Conservation (phyloP, 2,888 invertebrate species). For the Keiferia lycopersicella region DNA sequence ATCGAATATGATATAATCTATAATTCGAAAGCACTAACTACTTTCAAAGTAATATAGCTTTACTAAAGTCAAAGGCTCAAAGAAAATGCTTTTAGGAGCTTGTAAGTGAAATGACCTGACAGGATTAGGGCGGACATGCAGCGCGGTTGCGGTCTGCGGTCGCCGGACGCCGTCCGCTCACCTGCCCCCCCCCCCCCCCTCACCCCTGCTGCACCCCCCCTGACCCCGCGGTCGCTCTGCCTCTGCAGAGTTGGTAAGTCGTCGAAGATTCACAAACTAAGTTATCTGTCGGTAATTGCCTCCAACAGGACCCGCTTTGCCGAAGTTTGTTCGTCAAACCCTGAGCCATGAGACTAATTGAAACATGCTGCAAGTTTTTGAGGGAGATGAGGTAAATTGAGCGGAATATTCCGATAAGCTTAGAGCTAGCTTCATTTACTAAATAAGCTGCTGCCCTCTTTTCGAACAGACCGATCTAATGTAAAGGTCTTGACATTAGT, state of each 20-base stretch:
- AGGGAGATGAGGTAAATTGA: background rate
- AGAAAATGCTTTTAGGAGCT: background rate
- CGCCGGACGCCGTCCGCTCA: background rate
- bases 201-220: background rate
- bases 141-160: constrained; percentile 20
- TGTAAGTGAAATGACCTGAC: constrained; percentile 2
- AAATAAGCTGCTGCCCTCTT: too few relatives aligned
- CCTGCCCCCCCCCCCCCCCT: background rate
- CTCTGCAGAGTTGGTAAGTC: constrained; percentile 14
- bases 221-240: constrained; percentile 10
- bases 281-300: constrained; percentile 21
- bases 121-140: constrained; percentile 6
- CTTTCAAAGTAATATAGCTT: too few relatives aligned
- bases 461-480: too few relatives aligned
- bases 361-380: constrained; percentile 14
- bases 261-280: constrained; percentile 18
- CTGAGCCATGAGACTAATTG: constrained; percentile 18
- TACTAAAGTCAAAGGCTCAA: background rate
- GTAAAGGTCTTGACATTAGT: too few relatives aligned
- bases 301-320: constrained; percentile 15
- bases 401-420: background rate
- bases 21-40: too few relatives aligned
- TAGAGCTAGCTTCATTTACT: too few relatives aligned
- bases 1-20: too few relatives aligned
- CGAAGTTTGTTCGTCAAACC: constrained; percentile 7